Evolutionary conservation across 2,888 invertebrate genomes (phyloP), one percentile per base, ranked within the genome.

Genomic region (Phragmatobia fuliginosa): DNA sequence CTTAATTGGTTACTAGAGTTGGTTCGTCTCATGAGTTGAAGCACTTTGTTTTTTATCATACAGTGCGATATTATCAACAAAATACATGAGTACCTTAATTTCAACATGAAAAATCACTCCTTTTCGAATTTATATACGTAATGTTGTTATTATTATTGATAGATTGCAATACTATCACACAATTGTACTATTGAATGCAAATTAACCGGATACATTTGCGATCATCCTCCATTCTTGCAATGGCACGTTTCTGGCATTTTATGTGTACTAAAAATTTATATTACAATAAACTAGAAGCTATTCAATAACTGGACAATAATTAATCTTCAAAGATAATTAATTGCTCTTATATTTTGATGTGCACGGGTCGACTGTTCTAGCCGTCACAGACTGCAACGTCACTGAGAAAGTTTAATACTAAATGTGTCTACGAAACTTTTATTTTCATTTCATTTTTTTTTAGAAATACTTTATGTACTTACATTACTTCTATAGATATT

Each of bases 111-210:
- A 11, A 52, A 52, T 56, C 25, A 56, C 14, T 10, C 25, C 49
- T 28, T 56, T 56, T 56, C 6, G 16, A 56, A 6, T 56, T 28
- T 56, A 28, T 56, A 56, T 56, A 7, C 56, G 16, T 58, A 58
- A 10, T 5, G 28, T 58, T 52, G 33, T 49, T 38, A 67, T 71
- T 65, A 66, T 70, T 70, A 69, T 70, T 66, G 70, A 70, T 73
- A 68, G 52, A 66, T 73, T 77, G 75, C 72, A 72, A 79, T 82
- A 76, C 83, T 81, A 84, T 87, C 79, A 85, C 76, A 56, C 56
- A 77, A 77, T 84, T 83, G 82, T 84, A 74, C 81, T 83, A 92
- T 91, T 91, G 87, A 91, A 92, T 92, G 91, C 86, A 88, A 91
- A 92, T 91, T 25, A 85, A 83, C 83, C 88, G 91, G 91, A 91